These are phyloP conservation scores for Apogon hyalosoma DNA, from an alignment of 2,797 vertebrate species.

Conservation along the genomic window DNA sequence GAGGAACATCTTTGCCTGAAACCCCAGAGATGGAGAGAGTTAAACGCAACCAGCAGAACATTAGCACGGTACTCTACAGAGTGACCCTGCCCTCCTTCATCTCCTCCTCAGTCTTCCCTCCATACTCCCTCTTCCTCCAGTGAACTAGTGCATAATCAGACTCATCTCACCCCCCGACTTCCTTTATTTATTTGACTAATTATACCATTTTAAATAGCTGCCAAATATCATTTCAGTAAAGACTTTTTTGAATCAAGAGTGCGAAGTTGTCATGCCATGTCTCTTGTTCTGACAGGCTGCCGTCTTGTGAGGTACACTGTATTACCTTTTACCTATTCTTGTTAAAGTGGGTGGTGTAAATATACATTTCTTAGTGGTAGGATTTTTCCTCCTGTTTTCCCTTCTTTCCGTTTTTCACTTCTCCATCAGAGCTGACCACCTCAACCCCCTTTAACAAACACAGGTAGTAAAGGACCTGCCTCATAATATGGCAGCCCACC, in stretches of 20 bases:
- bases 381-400: too few relatives aligned
- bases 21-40: slow-evolving; percentile 97
- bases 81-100: slow-evolving; percentile 57
- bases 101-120: slow-evolving; percentile 25
- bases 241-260: neutral
- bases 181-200: slow-evolving; percentile 23
- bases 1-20: slow-evolving; percentile 92
- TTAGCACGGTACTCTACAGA: slow-evolving; percentile 91
- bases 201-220: neutral
- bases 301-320: too few relatives aligned
- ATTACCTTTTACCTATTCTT: too few relatives aligned
- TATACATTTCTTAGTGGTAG: too few relatives aligned
- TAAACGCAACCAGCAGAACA: slow-evolving; percentile 93
- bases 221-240: neutral
- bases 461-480: too few relatives aligned
- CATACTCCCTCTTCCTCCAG: slow-evolving; percentile 20
- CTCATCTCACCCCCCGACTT: neutral
- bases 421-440: too few relatives aligned
- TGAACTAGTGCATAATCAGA: slow-evolving; percentile 9
- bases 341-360: too few relatives aligned
- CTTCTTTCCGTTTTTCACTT: too few relatives aligned
- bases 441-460: too few relatives aligned
- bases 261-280: too few relatives aligned
- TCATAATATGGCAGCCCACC: too few relatives aligned
- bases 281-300: too few relatives aligned